Percentiles rank a stretch among this genome's conserved stretches.
These are phyloP conservation scores for Suncus etruscus DNA, from an alignment of 2,113 vertebrate genomes.

Conservation along the genomic window DNA sequence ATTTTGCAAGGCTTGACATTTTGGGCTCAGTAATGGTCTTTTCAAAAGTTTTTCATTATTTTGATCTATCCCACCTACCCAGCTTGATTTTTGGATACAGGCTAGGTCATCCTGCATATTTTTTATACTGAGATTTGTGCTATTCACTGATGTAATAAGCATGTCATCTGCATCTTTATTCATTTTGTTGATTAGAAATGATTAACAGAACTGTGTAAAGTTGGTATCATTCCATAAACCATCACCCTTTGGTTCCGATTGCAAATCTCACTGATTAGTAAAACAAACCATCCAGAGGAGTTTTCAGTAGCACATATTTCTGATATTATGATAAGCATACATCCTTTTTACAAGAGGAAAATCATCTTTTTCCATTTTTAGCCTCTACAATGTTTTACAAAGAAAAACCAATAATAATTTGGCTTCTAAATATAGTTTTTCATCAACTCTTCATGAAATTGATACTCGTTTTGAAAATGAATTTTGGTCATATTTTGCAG, in stretches of 20 bases:
- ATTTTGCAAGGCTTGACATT: constrained; percentile 33
- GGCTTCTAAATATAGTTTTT: constrained; percentile 56
- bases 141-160: not conserved
- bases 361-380: constrained; percentile 49
- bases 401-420: constrained; percentile 42
- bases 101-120: not conserved
- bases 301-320: not conserved
- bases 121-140: constrained; percentile 19
- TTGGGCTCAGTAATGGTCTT: constrained; percentile 21
- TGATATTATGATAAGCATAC: constrained; percentile 31
- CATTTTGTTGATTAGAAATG: constrained; percentile 36
- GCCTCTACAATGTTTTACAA: constrained; percentile 3
- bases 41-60: not conserved
- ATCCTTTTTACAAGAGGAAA: not conserved
- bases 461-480: constrained; percentile 31
- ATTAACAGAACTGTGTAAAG: not conserved
- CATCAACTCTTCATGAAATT: constrained; percentile 49
- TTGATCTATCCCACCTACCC: not conserved
- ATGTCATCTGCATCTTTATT: constrained; percentile 23
- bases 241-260: constrained; percentile 9
- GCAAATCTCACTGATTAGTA: constrained; percentile 54
- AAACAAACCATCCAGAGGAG: constrained; percentile 49
- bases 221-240: constrained; percentile 27
- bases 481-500: constrained; percentile 29
- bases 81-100: not conserved